These are phyloP conservation scores for Clamator glandarius DNA, from an alignment of 2,797 vertebrate species.

Conservation along the genomic window DNA sequence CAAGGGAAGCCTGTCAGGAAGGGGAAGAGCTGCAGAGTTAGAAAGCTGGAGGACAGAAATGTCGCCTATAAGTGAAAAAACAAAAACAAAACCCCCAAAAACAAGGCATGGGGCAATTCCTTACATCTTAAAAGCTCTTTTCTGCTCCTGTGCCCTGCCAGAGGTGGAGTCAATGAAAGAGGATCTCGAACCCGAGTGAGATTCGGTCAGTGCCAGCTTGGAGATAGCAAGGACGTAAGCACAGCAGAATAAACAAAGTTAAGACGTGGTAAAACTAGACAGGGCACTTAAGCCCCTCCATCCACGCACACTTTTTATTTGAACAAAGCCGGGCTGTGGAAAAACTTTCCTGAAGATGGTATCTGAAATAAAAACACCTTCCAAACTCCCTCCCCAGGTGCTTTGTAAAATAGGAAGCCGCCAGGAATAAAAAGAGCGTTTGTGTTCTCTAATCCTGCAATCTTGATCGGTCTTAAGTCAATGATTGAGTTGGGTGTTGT, in stretches of 20 bases:
- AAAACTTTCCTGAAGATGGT: not conserved
- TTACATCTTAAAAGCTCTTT: not conserved
- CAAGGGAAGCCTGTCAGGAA: accelerated
- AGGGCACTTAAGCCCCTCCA: not conserved
- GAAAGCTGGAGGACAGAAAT: not conserved
- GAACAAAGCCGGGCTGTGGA: not conserved
- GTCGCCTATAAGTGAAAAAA: not conserved
- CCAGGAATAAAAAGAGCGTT: not conserved
- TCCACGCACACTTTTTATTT: no score
- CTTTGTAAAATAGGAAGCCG: not conserved
- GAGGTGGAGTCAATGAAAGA: not conserved
- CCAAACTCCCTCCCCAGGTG: not conserved
- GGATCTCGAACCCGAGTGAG: not conserved
- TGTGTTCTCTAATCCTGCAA: not conserved
- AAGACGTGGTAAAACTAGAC: not conserved
- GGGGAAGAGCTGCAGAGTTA: not conserved
- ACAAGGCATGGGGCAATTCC: not conserved
- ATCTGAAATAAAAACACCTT: not conserved
- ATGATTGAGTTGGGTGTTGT: not conserved
- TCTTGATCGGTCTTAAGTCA: not conserved
- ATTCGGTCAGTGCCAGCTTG: not conserved
- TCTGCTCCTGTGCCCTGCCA: not conserved
- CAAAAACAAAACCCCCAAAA: no score
- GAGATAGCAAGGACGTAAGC: not conserved
- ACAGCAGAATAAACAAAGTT: not conserved